Evolutionary conservation across 2,113 vertebrate genomes (phyloP), one percentile per base, ranked within the genome.

Genomic region (Hepsetus odoe): DNA sequence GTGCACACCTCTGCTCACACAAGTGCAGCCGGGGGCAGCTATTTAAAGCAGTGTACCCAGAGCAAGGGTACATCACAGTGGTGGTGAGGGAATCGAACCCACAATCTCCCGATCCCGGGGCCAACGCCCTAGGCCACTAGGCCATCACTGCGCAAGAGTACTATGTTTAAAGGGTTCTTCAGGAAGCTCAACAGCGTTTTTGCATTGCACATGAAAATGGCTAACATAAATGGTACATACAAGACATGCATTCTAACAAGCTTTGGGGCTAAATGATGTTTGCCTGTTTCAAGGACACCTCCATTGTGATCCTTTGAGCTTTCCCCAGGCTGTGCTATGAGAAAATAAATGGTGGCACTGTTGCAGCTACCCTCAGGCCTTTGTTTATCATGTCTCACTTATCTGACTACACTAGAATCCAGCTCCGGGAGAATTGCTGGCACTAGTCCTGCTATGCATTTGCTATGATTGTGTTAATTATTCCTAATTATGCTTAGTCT

Each of bases 381-480:
- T 53, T 28, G 44, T 59, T 77, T 22, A 68, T 35, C 75, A 12
- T 20, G 13, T 28, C 38, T 58, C 20, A 32, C 75, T 58, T 76
- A 76, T 67, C 56, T 62, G 58, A 20, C 58, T 49, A 58, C 32
- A 28, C 51, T 42, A 58, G 16, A 6, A 33, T 32, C 32, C 24
- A 68, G 74, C 59, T 58, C n/a, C 14, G 44, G 65, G 59, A 70
- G 59, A 62, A 71, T 66, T 75, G 58, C 42, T 33, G 65, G 59
- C 64, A 8, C 14, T 16, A 32, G 38, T 64, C 68, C 58, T 40
- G 67, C 76, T 61, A 72, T 62, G 74, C 58, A 68, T 53, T 65
- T 80, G 65, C 67, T 76, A 61, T 66, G 65, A 38, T 64, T 70
- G 72, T 71, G 49, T 58, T 82, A 71, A 82, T 82, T 69, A 79